Base-by-base conservation (phyloP, 2,113 vertebrate species). In the Leptobrachium leishanense region DNA sequence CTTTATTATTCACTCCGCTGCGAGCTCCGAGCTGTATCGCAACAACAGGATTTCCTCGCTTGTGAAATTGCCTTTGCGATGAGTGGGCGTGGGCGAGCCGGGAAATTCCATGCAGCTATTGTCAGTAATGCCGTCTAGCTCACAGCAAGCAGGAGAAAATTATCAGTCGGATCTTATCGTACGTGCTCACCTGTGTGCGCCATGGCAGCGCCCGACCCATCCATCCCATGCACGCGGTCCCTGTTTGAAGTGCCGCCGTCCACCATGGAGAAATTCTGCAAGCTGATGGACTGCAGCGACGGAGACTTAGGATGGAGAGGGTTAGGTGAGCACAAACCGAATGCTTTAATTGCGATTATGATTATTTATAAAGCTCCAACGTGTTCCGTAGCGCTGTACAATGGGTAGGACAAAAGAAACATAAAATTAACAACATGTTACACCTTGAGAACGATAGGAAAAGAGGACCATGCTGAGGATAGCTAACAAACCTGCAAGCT, bases 291-390 rank as follows among this genome's bases (percentile, higher is more conserved):
- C 87, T 85, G 88, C 78, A 87, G 90, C 5, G 85, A 88, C 3
- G 92, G 90, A 43, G 82, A 76, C 9, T 83, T 93, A 3, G 92
- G 93, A 46, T 94, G 93, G 93, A 89, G 89, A 15, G 89, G 84
- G 68, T 87, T 94, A 6, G 93, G 93, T 94, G 87, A 93, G 90
- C 81, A 57, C 11, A 6, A 59, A 8, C 8, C 1, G 46, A 5
- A 4, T 50, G 46, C 4, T 50, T 50, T 50, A 4, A 31, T 31
- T 31, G 20, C 20, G 20, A 31, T 31, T 31, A 31, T 31, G 20
- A 31, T 31, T 31, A 31, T 31, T 31, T 31, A 1, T 31, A 1
- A 31, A 31, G 20, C 20, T 31, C 20, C 20, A 31, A 31, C 20
- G 20, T 31, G 20, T 31, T 31, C 20, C 20, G 20, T 31, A 31